phyloP scores from a whole-genome alignment of 92 coral and sea anemone genomes.

The Zoanthus solanderi region DNA sequence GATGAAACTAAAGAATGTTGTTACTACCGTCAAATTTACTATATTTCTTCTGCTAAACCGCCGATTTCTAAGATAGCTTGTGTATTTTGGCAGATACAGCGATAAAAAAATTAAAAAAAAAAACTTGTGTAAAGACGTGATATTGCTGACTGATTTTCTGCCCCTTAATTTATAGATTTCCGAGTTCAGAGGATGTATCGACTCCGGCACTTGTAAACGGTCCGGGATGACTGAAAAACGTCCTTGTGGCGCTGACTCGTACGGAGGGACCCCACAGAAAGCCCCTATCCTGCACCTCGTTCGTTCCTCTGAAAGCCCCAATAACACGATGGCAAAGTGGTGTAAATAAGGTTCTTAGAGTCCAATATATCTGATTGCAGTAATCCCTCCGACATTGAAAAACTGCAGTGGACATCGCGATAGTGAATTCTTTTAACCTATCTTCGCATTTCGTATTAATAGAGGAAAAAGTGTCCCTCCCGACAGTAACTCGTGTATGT shows the following conservation, averaged over 20 bases:
- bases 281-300: neutral
- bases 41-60: too few species aligned
- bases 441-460: neutral
- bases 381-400: neutral
- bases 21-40: too few species aligned
- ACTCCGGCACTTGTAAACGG: constrained; percentile 78
- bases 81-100: too few species aligned
- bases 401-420: neutral
- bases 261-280: neutral
- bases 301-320: neutral
- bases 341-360: constrained; percentile 1
- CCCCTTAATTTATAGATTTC: neutral
- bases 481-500: neutral
- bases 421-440: neutral
- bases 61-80: too few species aligned
- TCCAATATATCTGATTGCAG: neutral
- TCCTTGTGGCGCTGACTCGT: constrained; percentile 1
- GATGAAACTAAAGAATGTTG: too few species aligned
- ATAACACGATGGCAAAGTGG: neutral
- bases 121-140: neutral
- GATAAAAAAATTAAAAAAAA: too few species aligned
- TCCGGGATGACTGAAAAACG: constrained; percentile 60
- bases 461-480: neutral
- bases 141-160: neutral
- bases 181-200: constrained; percentile 25